Conservation (phyloP, 2,888 invertebrate genomes). For the Mesorhabditis belari region DNA sequence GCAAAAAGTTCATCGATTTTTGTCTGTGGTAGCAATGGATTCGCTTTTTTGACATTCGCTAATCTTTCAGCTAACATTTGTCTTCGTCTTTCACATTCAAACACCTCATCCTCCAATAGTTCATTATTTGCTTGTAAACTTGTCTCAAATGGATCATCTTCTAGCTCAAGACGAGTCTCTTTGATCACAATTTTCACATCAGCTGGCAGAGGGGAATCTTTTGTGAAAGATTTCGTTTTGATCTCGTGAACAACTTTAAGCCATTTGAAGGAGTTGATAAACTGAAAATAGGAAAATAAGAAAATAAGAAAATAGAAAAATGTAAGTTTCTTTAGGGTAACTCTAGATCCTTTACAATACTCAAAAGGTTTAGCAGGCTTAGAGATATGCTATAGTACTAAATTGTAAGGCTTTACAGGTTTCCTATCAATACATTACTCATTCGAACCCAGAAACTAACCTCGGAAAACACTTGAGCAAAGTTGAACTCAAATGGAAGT, state of each 20-base stretch:
- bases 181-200: constrained; percentile 79
- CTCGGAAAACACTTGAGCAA: constrained; percentile 55
- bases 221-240: constrained; percentile 65
- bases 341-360: not conserved
- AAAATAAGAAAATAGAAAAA: too few relatives aligned
- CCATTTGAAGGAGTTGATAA: constrained; percentile 86
- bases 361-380: not conserved
- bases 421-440: too few relatives aligned
- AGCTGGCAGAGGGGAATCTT: constrained; percentile 70
- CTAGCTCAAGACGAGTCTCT: constrained; percentile 81
- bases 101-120: constrained; percentile 84
- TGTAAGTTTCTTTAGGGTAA: constrained; percentile 25
- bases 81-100: constrained; percentile 81
- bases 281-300: too few relatives aligned
- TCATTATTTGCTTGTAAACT: constrained; percentile 83
- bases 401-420: too few relatives aligned
- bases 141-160: constrained; percentile 90
- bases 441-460: too few relatives aligned
- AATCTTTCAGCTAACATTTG: constrained; percentile 81
- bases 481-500: constrained; percentile 56
- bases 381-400: not conserved
- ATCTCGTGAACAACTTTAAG: constrained; percentile 67
- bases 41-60: constrained; percentile 72
- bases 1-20: constrained; percentile 75
- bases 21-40: constrained; percentile 63